Base-by-base conservation (phyloP, 2,888 invertebrate species). In the Gortyna flavago region DNA sequence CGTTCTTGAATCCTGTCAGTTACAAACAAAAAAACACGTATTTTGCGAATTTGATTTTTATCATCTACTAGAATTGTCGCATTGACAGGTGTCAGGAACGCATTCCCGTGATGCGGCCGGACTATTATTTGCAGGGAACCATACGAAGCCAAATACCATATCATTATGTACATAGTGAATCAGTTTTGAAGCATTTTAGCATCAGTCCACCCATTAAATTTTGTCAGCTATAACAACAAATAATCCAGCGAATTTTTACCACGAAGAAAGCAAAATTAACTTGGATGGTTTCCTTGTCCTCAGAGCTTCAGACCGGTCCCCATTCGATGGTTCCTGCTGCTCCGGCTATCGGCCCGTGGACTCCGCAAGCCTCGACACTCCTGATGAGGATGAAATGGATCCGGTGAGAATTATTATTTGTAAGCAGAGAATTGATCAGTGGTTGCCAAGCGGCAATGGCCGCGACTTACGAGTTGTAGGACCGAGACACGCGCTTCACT, bases 291-390 rank as follows among this genome's bases (percentile, higher is more conserved):
- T 75, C 51, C 61, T 91, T 91, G 88, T 91, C 76, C 70, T 2
- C 96, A 98, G 98, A 90, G 98, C 98, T 16, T 98, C 98, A 85
- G 98, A 98, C 90, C 96, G 98, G 81, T 98, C 98, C 0, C 98
- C 98, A 0, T 99, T 98, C 92, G 98, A 99, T 79, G 98, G 98
- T 0, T 98, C 98, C 4, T 99, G 98, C 93, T 99, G 98, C 92
- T 98, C 98, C 0, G 98, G 98, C 21, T 98, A 98, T 92, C 97
- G 98, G 83, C 98, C 98, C 65, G 98, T 98, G 35, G 98, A 98
- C 94, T 98, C 98, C 2, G 97, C 97, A 69, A 98, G 98, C 84
- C 97, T 98, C 64, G 98, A 97, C 32, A 98, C 98, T 0, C 98
- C 97, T 25, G 98, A 98, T 80, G 97, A 97, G 51, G 97, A 97